Evolutionary conservation across 2,797 vertebrate species (phyloP).

Genomic region (Hoplostethus mediterraneus): DNA sequence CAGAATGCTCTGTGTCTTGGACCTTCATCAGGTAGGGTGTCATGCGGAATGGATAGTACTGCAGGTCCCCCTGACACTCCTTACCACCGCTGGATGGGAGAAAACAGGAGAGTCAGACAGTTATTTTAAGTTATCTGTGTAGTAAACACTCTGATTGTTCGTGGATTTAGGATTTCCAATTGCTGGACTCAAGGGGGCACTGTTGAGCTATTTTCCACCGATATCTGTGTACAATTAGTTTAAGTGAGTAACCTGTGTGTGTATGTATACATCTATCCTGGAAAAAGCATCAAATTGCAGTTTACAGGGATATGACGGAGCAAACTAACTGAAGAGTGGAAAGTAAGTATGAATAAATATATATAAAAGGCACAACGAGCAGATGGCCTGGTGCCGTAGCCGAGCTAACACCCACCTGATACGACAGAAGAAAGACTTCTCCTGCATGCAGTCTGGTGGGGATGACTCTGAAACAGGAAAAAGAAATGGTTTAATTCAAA

Average conservation of each 20-base stretch:
- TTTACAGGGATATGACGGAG: conserved; percentile 54
- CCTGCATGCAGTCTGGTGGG: conserved; percentile 89
- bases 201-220: conserved; percentile 9
- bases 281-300: conserved; percentile 58
- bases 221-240: neutral
- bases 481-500: conserved; percentile 65
- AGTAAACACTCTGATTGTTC: neutral
- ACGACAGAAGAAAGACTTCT: conserved; percentile 98
- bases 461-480: conserved; percentile 79
- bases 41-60: conserved; percentile 95
- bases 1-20: conserved; percentile 83
- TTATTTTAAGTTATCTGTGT: neutral
- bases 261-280: conserved; percentile 26
- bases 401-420: conserved; percentile 88
- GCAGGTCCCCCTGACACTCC: conserved; percentile 83
- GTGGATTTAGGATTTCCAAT: neutral
- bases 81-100: conserved; percentile 84
- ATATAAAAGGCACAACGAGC: conserved; percentile 40
- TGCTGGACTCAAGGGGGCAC: conserved; percentile 45
- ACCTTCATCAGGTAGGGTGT: conserved; percentile 96
- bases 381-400: conserved; percentile 58
- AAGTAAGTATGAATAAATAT: conserved; percentile 63
- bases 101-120: conserved; percentile 8
- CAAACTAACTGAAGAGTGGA: conserved; percentile 58
- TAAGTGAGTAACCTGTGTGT: neutral